A percentile compares a stretch with the other conserved stretches of the same genome.
Conservation (phyloP, 2,888 invertebrate species). For the Tenthredo distinguenda region DNA sequence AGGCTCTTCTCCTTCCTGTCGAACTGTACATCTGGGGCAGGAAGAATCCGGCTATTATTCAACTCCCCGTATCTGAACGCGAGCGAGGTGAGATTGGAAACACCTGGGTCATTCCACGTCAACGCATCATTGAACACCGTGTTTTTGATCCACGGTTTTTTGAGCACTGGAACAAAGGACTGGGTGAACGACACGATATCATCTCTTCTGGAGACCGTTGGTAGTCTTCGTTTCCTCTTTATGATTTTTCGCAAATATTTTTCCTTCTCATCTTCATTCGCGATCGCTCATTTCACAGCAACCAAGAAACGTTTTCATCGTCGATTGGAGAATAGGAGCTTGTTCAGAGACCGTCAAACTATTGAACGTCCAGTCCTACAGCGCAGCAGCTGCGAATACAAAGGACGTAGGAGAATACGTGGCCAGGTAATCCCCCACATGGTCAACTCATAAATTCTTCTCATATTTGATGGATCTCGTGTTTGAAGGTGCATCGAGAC, state of each 20-base stretch:
- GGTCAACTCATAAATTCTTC: not conserved
- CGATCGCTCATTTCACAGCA: not conserved
- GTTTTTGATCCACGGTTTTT: slow-evolving; percentile 46
- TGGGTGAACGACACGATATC: slow-evolving; percentile 47
- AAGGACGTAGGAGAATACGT: slow-evolving; percentile 39
- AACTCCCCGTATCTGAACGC: not conserved
- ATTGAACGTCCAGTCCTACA: slow-evolving; percentile 28
- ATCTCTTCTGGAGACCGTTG: slow-evolving; percentile 30
- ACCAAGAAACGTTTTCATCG: slow-evolving; percentile 40
- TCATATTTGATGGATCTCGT: not conserved
- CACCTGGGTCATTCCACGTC: slow-evolving; percentile 2
- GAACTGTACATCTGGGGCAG: slow-evolving; percentile 25
- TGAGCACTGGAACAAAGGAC: slow-evolving; percentile 43
- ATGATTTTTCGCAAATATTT: not conserved
- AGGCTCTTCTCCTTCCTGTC: slow-evolving; percentile 20
- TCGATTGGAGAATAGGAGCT: slow-evolving; percentile 49
- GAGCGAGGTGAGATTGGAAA: slow-evolving; percentile 15
- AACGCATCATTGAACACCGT: slow-evolving; percentile 34
- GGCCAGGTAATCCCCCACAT: slow-evolving; percentile 18
- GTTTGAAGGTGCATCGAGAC: slow-evolving; percentile 31
- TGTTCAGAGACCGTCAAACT: slow-evolving; percentile 36
- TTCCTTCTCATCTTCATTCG: not conserved
- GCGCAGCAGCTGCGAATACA: slow-evolving; percentile 24
- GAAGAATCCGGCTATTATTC: not conserved
- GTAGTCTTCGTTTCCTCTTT: not conserved